A percentile compares a stretch with the other conserved stretches of the same genome.
These are phyloP conservation scores for Stegana nigrithorax DNA, from an alignment of 2,888 invertebrate species.

Conservation along the genomic window DNA sequence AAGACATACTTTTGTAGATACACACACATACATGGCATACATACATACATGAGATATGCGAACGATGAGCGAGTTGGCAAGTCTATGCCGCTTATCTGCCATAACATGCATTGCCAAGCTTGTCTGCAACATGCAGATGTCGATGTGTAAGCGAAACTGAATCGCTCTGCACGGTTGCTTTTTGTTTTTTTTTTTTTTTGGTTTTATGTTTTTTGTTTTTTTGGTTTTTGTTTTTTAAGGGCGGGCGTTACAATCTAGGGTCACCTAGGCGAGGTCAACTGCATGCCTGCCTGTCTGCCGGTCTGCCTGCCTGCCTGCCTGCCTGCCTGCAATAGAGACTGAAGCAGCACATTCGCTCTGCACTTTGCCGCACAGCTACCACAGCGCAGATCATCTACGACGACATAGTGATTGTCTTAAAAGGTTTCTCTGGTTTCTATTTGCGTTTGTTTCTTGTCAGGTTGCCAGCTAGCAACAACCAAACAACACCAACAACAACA, in stretches of 20 bases:
- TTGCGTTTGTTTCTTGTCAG: neutral
- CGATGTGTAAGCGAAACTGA: neutral
- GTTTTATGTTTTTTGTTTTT: neutral
- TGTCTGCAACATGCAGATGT: no score
- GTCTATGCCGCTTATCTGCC: neutral
- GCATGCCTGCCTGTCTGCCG: slow-evolving; percentile 34
- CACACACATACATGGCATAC: no score
- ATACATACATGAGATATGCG: slow-evolving; percentile 1
- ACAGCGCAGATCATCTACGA: no score
- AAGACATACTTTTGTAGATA: no score
- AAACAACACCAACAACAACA: neutral
- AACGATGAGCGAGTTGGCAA: neutral
- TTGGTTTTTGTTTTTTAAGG: no score
- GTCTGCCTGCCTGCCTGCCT: no score
- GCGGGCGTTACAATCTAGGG: slow-evolving; percentile 59
- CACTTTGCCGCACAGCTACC: no score
- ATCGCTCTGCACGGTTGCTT: neutral
- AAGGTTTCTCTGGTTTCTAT: slow-evolving; percentile 17
- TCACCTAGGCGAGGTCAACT: slow-evolving; percentile 55
- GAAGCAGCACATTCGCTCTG: no score
- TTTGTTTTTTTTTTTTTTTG: neutral
- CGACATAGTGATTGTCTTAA: slow-evolving; percentile 13
- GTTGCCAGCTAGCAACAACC: slow-evolving; percentile 28
- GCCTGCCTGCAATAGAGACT: neutral
- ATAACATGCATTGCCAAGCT: slow-evolving; percentile 13